These are phyloP conservation scores for Drymonia ruficornis DNA, from an alignment of 2,888 invertebrate genomes.

Conservation along the genomic window DNA sequence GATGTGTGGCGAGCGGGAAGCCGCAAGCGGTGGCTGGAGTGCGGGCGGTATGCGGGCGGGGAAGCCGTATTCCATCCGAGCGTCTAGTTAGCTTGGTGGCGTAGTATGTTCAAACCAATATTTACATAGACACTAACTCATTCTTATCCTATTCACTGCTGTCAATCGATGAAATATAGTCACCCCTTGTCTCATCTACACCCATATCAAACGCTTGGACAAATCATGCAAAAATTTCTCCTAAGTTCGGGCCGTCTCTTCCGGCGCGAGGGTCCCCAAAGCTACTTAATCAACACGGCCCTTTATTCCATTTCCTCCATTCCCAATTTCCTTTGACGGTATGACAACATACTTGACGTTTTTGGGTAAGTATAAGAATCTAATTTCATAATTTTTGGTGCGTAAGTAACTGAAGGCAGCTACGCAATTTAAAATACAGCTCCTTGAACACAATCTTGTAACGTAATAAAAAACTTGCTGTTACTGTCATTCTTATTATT, in stretches of 20 bases:
- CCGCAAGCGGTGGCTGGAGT: no score
- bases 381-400: neutral
- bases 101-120: neutral
- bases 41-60: no score
- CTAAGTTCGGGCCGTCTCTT: neutral
- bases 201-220: neutral
- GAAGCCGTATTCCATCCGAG: no score
- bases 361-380: neutral
- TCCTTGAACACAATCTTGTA: no score
- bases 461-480: no score
- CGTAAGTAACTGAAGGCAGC: no score
- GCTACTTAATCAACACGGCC: slow-evolving; percentile 1
- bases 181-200: neutral
- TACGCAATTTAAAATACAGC: no score
- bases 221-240: slow-evolving; percentile 2
- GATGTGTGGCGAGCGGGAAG: no score
- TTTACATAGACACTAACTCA: neutral
- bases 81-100: no score
- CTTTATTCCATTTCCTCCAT: slow-evolving; percentile 7
- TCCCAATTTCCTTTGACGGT: slow-evolving; percentile 4
- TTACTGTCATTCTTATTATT: no score
- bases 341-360: slow-evolving; percentile 6
- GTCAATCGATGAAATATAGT: neutral
- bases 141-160: neutral
- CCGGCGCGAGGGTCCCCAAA: neutral